Conservation (phyloP, 2,797 vertebrate genomes). For the Rhynchotus rufescens region DNA sequence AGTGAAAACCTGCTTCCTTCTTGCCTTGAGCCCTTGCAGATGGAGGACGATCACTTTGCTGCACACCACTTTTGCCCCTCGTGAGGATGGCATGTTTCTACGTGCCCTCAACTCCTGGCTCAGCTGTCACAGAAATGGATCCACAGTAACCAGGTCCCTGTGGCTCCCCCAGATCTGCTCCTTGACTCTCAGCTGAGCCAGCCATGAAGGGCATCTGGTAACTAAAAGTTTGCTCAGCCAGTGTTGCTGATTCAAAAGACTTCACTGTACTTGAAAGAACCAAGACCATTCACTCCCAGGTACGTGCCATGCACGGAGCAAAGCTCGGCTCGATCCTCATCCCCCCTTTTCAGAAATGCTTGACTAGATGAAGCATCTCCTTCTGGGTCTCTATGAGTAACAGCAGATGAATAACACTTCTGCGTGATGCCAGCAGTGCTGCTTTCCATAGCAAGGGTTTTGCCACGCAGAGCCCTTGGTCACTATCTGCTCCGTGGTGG, state of each 20-base stretch:
- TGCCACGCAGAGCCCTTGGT: not conserved
- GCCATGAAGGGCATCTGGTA: not conserved
- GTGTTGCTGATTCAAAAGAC: not conserved
- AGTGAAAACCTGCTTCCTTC: slow-evolving; percentile 24
- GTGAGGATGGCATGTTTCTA: accelerated
- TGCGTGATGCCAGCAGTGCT: not conserved
- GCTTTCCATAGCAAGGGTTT: not conserved
- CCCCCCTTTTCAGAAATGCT: not conserved
- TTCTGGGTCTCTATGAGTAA: not conserved
- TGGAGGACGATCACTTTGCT: not conserved
- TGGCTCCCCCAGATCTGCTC: not conserved
- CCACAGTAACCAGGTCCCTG: accelerated
- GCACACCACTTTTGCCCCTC: not conserved
- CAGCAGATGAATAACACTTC: not conserved
- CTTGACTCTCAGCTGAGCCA: not conserved
- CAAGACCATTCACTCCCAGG: not conserved
- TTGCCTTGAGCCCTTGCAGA: slow-evolving; percentile 24
- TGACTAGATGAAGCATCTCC: slow-evolving; percentile 24
- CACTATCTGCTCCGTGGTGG: not conserved
- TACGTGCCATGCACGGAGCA: accelerated
- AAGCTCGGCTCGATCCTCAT: not conserved
- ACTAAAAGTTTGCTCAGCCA: accelerated
- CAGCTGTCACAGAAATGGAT: not conserved
- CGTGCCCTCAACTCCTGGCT: not conserved
- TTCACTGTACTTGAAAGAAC: not conserved